Evolutionary conservation across 2,888 invertebrate genomes (phyloP).

Genomic region (Gymnosoma rotundatum): DNA sequence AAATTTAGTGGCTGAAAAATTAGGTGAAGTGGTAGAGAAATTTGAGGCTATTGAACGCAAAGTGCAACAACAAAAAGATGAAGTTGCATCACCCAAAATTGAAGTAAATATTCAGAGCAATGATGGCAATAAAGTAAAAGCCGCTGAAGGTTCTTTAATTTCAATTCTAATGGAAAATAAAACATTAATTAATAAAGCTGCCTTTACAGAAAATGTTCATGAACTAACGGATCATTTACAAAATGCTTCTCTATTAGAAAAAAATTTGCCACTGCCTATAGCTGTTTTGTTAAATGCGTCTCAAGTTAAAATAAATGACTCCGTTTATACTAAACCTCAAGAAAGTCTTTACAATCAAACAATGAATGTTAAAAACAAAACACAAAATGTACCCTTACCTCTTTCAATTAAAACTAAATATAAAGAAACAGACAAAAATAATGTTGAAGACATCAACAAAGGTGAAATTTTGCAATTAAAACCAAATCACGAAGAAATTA

Average conservation of each 20-base stretch:
- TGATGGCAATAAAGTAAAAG: constrained; percentile 20
- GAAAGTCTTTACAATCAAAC: constrained; percentile 26
- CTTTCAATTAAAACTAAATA: constrained; percentile 4
- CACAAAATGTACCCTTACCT: not conserved
- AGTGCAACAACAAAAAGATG: constrained; percentile 80
- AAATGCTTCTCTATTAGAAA: constrained; percentile 71
- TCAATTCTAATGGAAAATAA: constrained; percentile 75
- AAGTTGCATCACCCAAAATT: not conserved
- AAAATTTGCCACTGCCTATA: constrained; percentile 78
- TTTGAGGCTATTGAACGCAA: constrained; percentile 83
- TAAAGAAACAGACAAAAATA: constrained; percentile 69
- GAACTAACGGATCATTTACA: constrained; percentile 74
- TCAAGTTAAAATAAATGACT: constrained; percentile 71
- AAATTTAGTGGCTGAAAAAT: constrained; percentile 77
- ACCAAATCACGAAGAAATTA: constrained; percentile 67
- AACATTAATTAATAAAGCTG: constrained; percentile 33
- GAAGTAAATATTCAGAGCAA: constrained; percentile 10
- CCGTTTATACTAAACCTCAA: constrained; percentile 4
- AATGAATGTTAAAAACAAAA: constrained; percentile 17
- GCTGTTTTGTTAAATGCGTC: constrained; percentile 77
- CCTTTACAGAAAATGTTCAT: constrained; percentile 71
- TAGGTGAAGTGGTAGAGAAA: constrained; percentile 78
- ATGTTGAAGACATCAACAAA: constrained; percentile 78
- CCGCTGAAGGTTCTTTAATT: constrained; percentile 73
- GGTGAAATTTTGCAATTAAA: constrained; percentile 79